These are phyloP conservation scores for Eumaeus atala DNA, from an alignment of 1,140 invertebrate species.

Conservation along the genomic window DNA sequence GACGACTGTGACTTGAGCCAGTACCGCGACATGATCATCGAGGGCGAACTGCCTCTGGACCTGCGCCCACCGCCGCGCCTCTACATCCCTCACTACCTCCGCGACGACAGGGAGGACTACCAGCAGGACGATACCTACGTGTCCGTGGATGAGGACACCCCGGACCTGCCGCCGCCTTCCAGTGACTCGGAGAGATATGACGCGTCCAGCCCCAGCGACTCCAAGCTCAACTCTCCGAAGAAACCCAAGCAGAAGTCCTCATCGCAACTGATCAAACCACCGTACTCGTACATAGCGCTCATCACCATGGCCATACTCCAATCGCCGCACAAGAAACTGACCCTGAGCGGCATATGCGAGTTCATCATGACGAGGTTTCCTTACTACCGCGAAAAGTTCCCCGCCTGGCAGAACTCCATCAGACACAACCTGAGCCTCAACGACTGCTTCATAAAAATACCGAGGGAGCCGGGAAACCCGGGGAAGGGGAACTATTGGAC, in stretches of 20 bases:
- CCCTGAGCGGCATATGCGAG: conserved; percentile 97
- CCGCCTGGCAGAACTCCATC: conserved; percentile 97
- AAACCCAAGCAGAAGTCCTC: conserved; percentile 61
- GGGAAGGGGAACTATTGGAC: conserved; percentile 99
- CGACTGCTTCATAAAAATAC: conserved; percentile 99
- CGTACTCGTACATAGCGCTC: conserved; percentile 97
- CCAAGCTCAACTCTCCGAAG: conserved; percentile 54
- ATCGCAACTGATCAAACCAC: conserved; percentile 83
- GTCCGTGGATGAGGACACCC: conserved; percentile 62
- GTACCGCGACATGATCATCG: conserved; percentile 69
- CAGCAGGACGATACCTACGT: conserved; percentile 62
- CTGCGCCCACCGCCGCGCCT: conserved; percentile 58
- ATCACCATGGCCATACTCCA: conserved; percentile 99
- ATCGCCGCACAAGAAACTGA: conserved; percentile 97
- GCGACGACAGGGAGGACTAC: conserved; percentile 50
- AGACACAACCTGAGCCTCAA: conserved; percentile 98
- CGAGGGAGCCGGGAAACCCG: conserved; percentile 97
- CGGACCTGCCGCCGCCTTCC: conserved; percentile 54
- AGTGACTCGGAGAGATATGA: conserved; percentile 62
- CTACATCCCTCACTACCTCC: conserved; percentile 57
- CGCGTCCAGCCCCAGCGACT: conserved; percentile 50
- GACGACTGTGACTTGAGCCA: conserved; percentile 62
- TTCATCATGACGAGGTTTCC: conserved; percentile 99
- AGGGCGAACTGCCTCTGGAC: conserved; percentile 61
- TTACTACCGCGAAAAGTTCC: conserved; percentile 96